Evolutionary conservation across 2,888 invertebrate species (phyloP).

Genomic region (Scelioninae gen. 1): DNA sequence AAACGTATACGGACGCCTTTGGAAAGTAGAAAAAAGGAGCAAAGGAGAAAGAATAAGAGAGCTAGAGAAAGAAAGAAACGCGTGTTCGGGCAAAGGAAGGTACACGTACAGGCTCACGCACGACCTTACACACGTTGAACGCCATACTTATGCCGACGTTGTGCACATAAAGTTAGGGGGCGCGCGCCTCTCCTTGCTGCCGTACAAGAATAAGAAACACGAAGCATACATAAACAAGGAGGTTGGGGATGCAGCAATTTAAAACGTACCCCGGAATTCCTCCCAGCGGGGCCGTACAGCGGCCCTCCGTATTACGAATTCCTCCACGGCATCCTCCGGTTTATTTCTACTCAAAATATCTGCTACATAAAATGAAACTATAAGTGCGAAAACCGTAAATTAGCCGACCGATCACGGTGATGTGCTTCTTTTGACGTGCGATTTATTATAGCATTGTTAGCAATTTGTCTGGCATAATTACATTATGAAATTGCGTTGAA

Average conservation of each 20-base stretch:
- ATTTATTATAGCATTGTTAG: constrained; percentile 20
- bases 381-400: constrained; percentile 72
- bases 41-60: constrained; percentile 12
- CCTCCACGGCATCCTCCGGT: constrained; percentile 73
- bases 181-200: constrained; percentile 77
- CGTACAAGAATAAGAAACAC: constrained; percentile 85
- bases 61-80: constrained; percentile 21
- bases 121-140: constrained; percentile 74
- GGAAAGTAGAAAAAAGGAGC: constrained; percentile 5
- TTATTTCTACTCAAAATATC: constrained; percentile 73
- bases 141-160: constrained; percentile 83
- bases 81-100: constrained; percentile 26
- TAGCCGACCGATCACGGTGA: constrained; percentile 55
- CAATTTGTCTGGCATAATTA: constrained; percentile 10
- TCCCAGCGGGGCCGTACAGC: constrained; percentile 84
- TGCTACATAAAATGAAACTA: constrained; percentile 75
- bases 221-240: constrained; percentile 84
- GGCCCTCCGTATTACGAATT: constrained; percentile 84
- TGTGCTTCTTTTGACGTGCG: constrained; percentile 2
- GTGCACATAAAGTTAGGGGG: constrained; percentile 83
- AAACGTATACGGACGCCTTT: constrained; percentile 29
- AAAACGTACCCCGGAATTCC: constrained; percentile 85
- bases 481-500: neutral
- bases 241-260: constrained; percentile 85
- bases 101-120: constrained; percentile 51